A percentile compares a stretch with the other conserved stretches of the same genome.
Evolutionary conservation across 2,113 vertebrate species (phyloP).

Genomic region (Sprattus sprattus): DNA sequence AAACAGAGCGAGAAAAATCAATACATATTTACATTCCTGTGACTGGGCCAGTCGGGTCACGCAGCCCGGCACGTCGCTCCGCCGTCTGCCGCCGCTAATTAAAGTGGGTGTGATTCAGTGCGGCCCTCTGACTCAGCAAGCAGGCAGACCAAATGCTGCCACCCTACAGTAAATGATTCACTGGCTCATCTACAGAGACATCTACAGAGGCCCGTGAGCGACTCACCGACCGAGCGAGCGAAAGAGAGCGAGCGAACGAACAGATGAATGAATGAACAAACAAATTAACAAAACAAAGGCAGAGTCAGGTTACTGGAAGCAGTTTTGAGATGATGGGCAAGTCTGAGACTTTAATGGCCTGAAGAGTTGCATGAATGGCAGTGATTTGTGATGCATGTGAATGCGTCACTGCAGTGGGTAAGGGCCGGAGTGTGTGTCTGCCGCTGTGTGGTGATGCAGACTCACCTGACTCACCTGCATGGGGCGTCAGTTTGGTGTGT

Average conservation of each 20-base stretch:
- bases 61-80: background rate
- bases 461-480: background rate
- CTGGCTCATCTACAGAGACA: background rate
- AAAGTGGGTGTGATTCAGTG: constrained; percentile 26
- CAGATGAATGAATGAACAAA: background rate
- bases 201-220: background rate
- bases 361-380: too few relatives aligned
- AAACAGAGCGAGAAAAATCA: constrained; percentile 49
- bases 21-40: constrained; percentile 50
- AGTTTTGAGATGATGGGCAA: too few relatives aligned
- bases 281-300: too few relatives aligned
- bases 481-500: background rate
- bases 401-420: background rate
- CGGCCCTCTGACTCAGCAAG: constrained; percentile 4
- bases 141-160: background rate
- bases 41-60: constrained; percentile 39
- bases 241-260: background rate
- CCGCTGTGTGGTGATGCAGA: background rate
- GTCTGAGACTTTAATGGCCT: too few relatives aligned
- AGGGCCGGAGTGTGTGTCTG: background rate
- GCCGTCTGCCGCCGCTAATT: constrained; percentile 33
- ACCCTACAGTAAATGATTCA: constrained; percentile 3
- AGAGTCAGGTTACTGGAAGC: too few relatives aligned
- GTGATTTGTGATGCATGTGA: background rate
- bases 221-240: background rate